phyloP scores from a whole-genome alignment of 2,888 invertebrate genomes.

The Drosophila setosimentum region DNA sequence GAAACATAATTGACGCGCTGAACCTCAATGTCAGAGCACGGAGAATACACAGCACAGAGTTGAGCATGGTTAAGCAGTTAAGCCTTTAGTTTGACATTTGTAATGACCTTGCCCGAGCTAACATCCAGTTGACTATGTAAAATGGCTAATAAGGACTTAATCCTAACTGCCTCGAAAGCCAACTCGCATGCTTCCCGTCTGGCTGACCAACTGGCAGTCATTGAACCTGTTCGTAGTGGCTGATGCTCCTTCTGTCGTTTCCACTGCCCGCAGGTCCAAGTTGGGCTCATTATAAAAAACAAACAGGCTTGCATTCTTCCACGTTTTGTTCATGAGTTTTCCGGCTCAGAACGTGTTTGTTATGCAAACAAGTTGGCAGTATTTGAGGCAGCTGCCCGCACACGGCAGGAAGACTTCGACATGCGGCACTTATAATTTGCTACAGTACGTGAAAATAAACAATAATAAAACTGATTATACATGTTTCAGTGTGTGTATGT shows the following conservation, averaged over 20 bases:
- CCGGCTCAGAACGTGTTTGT: slow-evolving; percentile 62
- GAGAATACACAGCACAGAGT: not conserved
- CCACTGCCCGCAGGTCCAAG: slow-evolving; percentile 15
- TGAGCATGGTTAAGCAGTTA: slow-evolving; percentile 5
- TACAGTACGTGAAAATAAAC: slow-evolving; percentile 69
- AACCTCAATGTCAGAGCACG: slow-evolving; percentile 62
- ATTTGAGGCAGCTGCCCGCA: slow-evolving; percentile 22
- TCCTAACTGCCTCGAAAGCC: not conserved
- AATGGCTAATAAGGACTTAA: slow-evolving; percentile 20
- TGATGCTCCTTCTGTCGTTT: not conserved
- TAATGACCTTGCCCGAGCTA: slow-evolving; percentile 51
- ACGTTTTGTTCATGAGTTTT: slow-evolving; percentile 13
- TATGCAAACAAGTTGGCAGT: slow-evolving; percentile 74
- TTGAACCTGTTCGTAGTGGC: slow-evolving; percentile 48
- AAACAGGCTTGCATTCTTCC: slow-evolving; percentile 28
- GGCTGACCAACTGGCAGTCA: slow-evolving; percentile 46
- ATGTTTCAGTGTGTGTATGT: slow-evolving; percentile 7
- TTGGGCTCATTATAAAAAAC: slow-evolving; percentile 52
- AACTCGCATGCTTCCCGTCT: slow-evolving; percentile 24
- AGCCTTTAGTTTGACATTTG: slow-evolving; percentile 47
- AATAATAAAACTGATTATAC: slow-evolving; percentile 46
- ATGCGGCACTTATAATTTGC: slow-evolving; percentile 77
- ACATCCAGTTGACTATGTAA: slow-evolving; percentile 18
- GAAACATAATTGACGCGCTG: slow-evolving; percentile 65
- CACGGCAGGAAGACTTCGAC: slow-evolving; percentile 69